Conservation (phyloP, 23 tunicate genomes). For the Halocynthia aurantium region DNA sequence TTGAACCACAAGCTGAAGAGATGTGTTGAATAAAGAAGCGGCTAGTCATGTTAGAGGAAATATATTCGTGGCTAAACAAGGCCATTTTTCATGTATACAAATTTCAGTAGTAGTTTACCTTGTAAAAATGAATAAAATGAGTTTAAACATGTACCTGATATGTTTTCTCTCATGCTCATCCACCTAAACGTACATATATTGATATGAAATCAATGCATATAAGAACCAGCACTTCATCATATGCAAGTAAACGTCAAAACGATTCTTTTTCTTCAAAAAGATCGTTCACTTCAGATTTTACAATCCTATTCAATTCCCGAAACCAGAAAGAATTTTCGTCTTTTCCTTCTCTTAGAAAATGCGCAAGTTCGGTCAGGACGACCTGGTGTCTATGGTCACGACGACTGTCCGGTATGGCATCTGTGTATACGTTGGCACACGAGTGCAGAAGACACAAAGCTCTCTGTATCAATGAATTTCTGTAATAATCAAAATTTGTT, state of each 20-base stretch:
- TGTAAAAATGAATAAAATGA: too few species aligned
- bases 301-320: constrained; percentile 19
- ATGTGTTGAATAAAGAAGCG: too few species aligned
- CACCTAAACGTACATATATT: too few species aligned
- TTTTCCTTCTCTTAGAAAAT: constrained; percentile 4
- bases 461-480: constrained; percentile 6
- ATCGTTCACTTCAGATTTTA: constrained; percentile 19
- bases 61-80: too few species aligned
- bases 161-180: too few species aligned
- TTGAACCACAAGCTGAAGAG: too few species aligned
- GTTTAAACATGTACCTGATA: too few species aligned
- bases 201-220: too few species aligned
- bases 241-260: background rate
- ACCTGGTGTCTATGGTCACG: constrained; percentile 25
- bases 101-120: too few species aligned
- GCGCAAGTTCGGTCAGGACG: background rate
- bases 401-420: constrained; percentile 29
- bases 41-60: too few species aligned
- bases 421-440: constrained; percentile 26
- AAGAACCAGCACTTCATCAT: too few species aligned
- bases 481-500: background rate
- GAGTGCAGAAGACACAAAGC: constrained; percentile 39
- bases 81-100: too few species aligned
- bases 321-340: constrained; percentile 15
- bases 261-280: background rate